A percentile compares a stretch with the other conserved stretches of the same genome.
Evolutionary conservation across 2,888 invertebrate genomes (phyloP).

Genomic region (Hyalella azteca): DNA sequence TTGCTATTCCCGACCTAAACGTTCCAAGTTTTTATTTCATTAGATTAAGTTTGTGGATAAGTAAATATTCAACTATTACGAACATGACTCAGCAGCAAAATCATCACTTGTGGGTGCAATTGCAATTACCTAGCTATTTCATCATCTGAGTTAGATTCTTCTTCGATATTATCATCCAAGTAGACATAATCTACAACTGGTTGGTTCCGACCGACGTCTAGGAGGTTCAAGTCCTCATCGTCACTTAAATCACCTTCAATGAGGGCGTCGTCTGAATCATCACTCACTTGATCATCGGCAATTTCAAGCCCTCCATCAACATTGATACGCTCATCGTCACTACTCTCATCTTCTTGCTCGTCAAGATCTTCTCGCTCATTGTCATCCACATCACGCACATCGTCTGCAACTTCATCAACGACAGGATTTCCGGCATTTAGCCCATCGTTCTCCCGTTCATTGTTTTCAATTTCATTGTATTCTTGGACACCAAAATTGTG

Average conservation of each 20-base stretch:
- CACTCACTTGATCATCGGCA: not conserved
- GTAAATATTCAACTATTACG: too few relatives aligned
- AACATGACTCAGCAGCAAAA: too few relatives aligned
- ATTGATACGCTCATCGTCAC: not conserved
- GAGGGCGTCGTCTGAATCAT: constrained; percentile 7
- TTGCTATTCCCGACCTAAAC: too few relatives aligned
- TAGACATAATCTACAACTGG: too few relatives aligned
- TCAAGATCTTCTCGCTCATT: not conserved
- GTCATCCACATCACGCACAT: not conserved
- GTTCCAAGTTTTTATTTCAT: too few relatives aligned
- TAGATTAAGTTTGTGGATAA: too few relatives aligned
- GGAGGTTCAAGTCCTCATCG: not conserved
- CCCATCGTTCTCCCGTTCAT: not conserved
- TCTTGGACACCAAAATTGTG: not conserved
- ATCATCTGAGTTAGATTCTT: too few relatives aligned
- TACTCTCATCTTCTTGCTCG: not conserved
- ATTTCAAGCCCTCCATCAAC: not conserved
- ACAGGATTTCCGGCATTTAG: not conserved
- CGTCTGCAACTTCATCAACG: not conserved
- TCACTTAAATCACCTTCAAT: constrained; percentile 23
- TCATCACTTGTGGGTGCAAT: too few relatives aligned
- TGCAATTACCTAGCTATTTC: too few relatives aligned
- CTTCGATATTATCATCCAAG: too few relatives aligned
- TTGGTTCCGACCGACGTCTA: too few relatives aligned
- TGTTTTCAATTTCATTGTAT: not conserved